A percentile compares a stretch with the other conserved stretches of the same genome.
Conservation (phyloP, 30 jellyfish, hydroid and myxozoan species). For the Pseudorhiza aurosa region DNA sequence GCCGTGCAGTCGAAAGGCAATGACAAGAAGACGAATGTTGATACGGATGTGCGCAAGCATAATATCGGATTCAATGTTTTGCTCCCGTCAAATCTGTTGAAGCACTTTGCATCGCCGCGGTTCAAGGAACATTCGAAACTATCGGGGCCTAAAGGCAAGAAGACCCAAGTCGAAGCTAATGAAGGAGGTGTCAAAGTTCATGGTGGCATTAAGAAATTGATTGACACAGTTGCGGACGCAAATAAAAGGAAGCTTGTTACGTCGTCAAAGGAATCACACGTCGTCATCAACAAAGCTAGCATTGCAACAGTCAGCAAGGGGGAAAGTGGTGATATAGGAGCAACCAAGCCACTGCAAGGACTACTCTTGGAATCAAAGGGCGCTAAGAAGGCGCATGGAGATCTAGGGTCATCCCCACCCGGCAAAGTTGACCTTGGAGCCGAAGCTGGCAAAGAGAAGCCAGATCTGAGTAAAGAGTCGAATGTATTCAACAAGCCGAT, state of each 20-base stretch:
- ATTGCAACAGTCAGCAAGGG: slow-evolving; percentile 78
- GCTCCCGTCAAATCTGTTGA: slow-evolving; percentile 75
- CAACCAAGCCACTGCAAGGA: slow-evolving; percentile 93
- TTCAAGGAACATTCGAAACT: slow-evolving; percentile 70
- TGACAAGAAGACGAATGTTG: slow-evolving; percentile 29
- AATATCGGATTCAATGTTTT: slow-evolving; percentile 91
- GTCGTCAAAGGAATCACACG: slow-evolving; percentile 66
- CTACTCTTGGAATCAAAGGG: slow-evolving; percentile 53
- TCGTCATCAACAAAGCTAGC: slow-evolving; percentile 59
- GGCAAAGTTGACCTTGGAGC: slow-evolving; percentile 44
- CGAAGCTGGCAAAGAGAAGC: slow-evolving; percentile 17
- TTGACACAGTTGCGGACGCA: slow-evolving; percentile 79
- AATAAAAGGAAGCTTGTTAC: slow-evolving; percentile 67
- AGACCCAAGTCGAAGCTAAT: slow-evolving; percentile 26
- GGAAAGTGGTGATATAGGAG: slow-evolving; percentile 93
- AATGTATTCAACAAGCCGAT: slow-evolving; percentile 16
- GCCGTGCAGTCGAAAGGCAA: slow-evolving; percentile 2
- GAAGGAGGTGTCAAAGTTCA: slow-evolving; percentile 56
- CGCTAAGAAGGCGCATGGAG: slow-evolving; percentile 64
- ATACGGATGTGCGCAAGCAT: slow-evolving; percentile 84
- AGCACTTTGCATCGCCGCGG: slow-evolving; percentile 84
- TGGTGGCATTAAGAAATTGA: slow-evolving; percentile 71
- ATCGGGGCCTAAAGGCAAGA: slow-evolving; percentile 56
- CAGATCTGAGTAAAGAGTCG: slow-evolving; percentile 35
- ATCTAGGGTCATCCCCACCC: slow-evolving; percentile 64